Evolutionary conservation across 1,140 invertebrate species (phyloP), one percentile per base, ranked within the genome.

Genomic region (Hylyphantes graminicola): DNA sequence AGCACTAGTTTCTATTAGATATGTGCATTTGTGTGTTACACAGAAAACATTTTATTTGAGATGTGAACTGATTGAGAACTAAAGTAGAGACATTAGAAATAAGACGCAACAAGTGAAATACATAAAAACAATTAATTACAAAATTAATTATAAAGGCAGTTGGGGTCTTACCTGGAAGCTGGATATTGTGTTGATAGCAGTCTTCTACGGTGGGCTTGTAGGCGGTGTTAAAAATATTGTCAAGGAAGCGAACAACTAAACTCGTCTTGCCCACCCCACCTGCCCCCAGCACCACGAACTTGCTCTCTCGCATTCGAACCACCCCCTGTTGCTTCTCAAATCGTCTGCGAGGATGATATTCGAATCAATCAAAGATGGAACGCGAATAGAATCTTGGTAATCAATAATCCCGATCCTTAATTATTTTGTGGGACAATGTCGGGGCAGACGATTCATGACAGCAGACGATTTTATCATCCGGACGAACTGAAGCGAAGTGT

Each of bases 181-280:
- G 88, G 9, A 89, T 81, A 12, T 88, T 88, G 70, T 89, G 89
- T 70, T 87, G 85, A 83, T 89, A 89, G 54, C 87, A 89, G 64
- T 89, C 89, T 73, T 89, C 89, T 11, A 89, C 88, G 0, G 89
- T 89, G 15, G 89, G 88, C 80, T 89, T 89, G 67, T 89, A 89
- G 19, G 82, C 67, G 10, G 79, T 68, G 13, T 82, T 85, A 76
- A 89, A 89, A 54, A 86, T 79, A 17, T 88, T 87, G 72, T 89
- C 86, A 7, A 89, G 70, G 78, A 88, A 89, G 55, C 89, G 88
- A 17, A 87, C 59, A 7, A 89, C 88, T 11, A 89, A 83, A 6
- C 88, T 88, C 0, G 89, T 89, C 80, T 89, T 89, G 0, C 89
- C 89, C 5, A 89, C 88, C 8, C 88, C 88, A 8, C 88, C 88